Evolutionary conservation across 2,113 vertebrate species (phyloP), one percentile per base, ranked within the genome.

Genomic region (Struthidea cinerea): DNA sequence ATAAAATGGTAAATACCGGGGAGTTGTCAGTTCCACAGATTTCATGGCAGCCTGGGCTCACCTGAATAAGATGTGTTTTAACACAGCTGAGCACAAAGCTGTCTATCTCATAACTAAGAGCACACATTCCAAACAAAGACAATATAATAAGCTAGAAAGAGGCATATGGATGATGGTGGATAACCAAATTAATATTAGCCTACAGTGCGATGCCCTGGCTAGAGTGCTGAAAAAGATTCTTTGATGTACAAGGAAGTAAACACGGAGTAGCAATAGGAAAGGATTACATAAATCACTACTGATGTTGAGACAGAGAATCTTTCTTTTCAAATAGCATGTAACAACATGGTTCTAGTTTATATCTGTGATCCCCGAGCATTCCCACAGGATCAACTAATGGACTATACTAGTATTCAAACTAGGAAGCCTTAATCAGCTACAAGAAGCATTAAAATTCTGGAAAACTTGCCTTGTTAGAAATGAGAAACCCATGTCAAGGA

Each of bases 31-130:
- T 75, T 95, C 73, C 74, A 94, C 85, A 94, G 92, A 97, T 90
- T 95, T 84, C 65, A 64, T 33, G 60, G 92, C 88, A 94, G 91
- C 27, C 76, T 81, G 69, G 82, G 69, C 53, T 95, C 73, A 90
- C 92, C 90, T 96, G 92, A 96, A 57, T 90, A 94, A 97, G 73
- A 94, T 84, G 68, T 59, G 46, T 95, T 96, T 95, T 90, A 96
- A 96, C 86, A 87, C 85, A 94, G 92, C 83, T 75, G 69, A 96
- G 77, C 88, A 92, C 86, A 94, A 84, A 90, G 88, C 90, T 88
- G 64, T 97, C 92, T 91, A 22, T 88, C 93, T 93, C 76, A 20
- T 77, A 90, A 88, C 64, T 78, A 94, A 84, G 61, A 93, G 91
- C 79, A 84, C 44, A 75, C 52, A 86, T 71, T 95, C 56, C 64